Percentiles rank a stretch among this genome's conserved stretches.
Evolutionary conservation across 2,797 vertebrate genomes (phyloP).

Genomic region (Notoglanidium macrostoma): DNA sequence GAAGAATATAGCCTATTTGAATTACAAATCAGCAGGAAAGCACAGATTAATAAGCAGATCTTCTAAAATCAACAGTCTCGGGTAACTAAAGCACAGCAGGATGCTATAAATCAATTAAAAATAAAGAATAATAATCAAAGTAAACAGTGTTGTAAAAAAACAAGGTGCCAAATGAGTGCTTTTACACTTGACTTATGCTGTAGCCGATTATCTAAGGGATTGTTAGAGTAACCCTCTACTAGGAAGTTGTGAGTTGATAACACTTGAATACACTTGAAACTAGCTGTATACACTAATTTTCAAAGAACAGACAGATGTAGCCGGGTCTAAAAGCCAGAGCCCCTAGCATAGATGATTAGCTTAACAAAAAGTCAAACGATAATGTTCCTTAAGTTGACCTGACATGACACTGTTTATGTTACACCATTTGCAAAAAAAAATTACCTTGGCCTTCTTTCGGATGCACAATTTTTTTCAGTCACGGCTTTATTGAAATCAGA

Average conservation of each 20-base stretch:
- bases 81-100: neutral
- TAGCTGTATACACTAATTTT: neutral
- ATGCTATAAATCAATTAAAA: neutral
- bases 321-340: neutral
- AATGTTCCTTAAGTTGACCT: neutral
- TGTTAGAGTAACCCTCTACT: neutral
- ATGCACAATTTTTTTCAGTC: neutral
- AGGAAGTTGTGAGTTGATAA: neutral
- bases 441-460: neutral
- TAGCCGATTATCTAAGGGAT: neutral
- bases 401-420: neutral
- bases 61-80: neutral
- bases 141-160: neutral
- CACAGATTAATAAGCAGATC: neutral
- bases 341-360: neutral
- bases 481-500: neutral
- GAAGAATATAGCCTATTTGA: neutral
- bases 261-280: neutral
- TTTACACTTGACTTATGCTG: neutral
- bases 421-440: neutral
- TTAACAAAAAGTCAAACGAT: neutral
- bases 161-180: neutral
- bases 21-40: neutral
- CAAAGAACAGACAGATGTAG: neutral
- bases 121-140: neutral